Conservation (phyloP, 2,888 invertebrate species). For the Thymelicus acteon region DNA sequence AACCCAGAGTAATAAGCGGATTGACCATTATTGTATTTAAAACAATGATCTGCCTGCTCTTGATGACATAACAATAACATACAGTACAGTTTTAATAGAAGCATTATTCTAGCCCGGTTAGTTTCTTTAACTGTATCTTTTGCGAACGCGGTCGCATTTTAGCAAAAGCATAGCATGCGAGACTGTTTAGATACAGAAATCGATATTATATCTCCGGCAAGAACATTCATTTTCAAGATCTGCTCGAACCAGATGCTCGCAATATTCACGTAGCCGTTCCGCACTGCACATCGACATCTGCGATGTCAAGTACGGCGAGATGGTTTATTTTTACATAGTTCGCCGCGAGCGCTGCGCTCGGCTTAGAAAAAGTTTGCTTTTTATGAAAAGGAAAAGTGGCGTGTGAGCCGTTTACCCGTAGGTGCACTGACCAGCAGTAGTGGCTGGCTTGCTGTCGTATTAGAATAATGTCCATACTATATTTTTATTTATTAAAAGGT, state of each 20-base stretch:
- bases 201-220: constrained; percentile 16
- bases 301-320: constrained; percentile 20
- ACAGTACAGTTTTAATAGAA: too few species aligned
- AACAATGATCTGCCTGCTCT: too few species aligned
- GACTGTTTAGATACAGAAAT: constrained; percentile 26
- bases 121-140: background rate
- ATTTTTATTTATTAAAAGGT: too few species aligned
- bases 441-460: too few species aligned
- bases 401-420: background rate
- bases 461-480: too few species aligned
- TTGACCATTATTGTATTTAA: too few species aligned
- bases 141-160: background rate
- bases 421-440: too few species aligned
- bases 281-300: constrained; percentile 18
- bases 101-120: constrained; percentile 2
- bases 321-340: constrained; percentile 31
- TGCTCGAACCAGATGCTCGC: constrained; percentile 28
- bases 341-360: constrained; percentile 1
- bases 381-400: background rate
- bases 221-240: constrained; percentile 14
- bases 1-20: too few species aligned
- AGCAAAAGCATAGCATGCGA: background rate
- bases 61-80: too few species aligned
- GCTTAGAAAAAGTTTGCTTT: constrained; percentile 6
- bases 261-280: constrained; percentile 16